phyloP scores from a whole-genome alignment of 1,140 invertebrate species.

The Apis florea region DNA sequence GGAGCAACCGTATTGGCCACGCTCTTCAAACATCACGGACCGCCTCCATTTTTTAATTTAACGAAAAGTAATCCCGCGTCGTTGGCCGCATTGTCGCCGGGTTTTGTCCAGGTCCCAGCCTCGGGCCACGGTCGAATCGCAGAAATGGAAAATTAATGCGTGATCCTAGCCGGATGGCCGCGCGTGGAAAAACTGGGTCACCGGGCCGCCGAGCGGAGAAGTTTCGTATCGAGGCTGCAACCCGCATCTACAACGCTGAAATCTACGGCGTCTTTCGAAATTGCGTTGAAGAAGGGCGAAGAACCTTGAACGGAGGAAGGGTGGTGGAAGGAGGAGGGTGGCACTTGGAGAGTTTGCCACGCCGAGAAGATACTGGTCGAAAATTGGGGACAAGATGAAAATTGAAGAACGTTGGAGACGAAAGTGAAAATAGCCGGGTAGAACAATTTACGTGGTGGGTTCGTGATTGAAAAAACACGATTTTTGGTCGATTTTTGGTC shows the following conservation, averaged over 20 bases:
- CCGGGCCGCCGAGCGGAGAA: slow-evolving; percentile 51
- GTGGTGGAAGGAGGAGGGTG: too few species aligned
- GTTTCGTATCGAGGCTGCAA: slow-evolving; percentile 57
- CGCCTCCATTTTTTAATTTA: background rate
- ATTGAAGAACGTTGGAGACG: background rate
- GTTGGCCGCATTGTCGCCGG: background rate
- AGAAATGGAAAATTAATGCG: slow-evolving; percentile 43
- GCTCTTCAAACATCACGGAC: background rate
- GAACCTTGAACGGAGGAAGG: too few species aligned
- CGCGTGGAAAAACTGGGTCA: slow-evolving; percentile 64
- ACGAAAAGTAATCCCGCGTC: background rate
- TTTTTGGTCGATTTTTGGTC: too few species aligned
- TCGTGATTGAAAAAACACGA: too few species aligned
- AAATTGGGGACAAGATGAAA: background rate
- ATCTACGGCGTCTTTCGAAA: background rate
- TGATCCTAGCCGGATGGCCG: slow-evolving; percentile 3
- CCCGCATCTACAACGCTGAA: slow-evolving; percentile 44
- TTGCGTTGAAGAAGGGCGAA: background rate
- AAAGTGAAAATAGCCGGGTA: background rate
- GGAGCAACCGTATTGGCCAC: background rate
- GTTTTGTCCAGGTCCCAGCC: background rate
- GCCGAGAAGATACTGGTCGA: too few species aligned
- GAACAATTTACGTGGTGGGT: too few species aligned
- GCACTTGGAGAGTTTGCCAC: too few species aligned
- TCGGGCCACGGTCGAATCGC: background rate